phyloP scores from a whole-genome alignment of 2,888 invertebrate species.

The Lasioglossum lativentre region DNA sequence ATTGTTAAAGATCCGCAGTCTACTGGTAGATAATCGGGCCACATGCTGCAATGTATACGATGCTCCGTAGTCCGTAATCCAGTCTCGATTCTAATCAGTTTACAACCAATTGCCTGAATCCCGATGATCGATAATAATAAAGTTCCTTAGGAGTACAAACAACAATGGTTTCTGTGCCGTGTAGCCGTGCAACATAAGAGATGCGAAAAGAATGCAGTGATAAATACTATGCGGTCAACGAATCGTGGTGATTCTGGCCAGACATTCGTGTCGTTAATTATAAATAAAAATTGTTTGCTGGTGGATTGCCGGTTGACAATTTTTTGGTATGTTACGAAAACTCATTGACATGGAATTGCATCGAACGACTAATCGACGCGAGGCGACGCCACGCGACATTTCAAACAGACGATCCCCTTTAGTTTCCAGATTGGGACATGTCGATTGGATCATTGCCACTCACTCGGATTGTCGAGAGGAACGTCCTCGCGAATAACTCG shows the following conservation, averaged over 20 bases:
- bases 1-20: too few relatives aligned
- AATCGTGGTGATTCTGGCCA: not conserved
- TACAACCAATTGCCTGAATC: slow-evolving; percentile 26
- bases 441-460: slow-evolving; percentile 15
- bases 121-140: slow-evolving; percentile 10
- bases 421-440: not conserved
- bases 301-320: not conserved
- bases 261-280: not conserved
- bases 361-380: not conserved
- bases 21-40: not conserved
- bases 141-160: not conserved
- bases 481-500: slow-evolving; percentile 57
- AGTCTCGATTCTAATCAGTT: not conserved
- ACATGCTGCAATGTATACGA: not conserved
- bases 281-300: not conserved
- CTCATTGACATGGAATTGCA: not conserved
- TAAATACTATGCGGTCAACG: slow-evolving; percentile 10
- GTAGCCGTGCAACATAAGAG: not conserved
- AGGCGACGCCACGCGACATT: not conserved
- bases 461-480: slow-evolving; percentile 65
- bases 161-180: slow-evolving; percentile 1
- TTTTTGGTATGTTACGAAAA: not conserved
- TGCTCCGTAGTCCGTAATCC: not conserved
- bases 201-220: not conserved
- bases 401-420: not conserved